Base-by-base conservation (phyloP, 2,888 invertebrate genomes). In the Neoitamus cyanurus region DNA sequence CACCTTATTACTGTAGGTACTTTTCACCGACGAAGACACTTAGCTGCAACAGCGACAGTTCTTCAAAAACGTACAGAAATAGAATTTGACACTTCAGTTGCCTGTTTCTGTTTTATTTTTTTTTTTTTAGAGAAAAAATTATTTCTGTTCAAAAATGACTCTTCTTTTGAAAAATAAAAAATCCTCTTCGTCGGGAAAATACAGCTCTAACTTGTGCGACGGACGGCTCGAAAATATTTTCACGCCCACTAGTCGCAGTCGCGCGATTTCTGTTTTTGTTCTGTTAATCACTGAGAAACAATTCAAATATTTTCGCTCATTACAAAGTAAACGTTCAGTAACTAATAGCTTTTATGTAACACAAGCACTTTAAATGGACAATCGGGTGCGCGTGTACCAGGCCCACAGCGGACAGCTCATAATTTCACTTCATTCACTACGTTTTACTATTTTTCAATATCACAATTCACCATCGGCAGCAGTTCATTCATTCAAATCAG, bases 1-100 rank as follows among this genome's bases (percentile, higher is more conserved):
- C 77, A 77, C 77, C 77, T 77, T 77, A 15, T 77, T 77, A 77
- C 77, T 46, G 28, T n/a, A 42, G 42, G 77, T 28, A 77, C 46
- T 77, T 34, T 73, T 77, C 15, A 30, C 25, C 70, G 73, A 11
- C 30, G 28, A 15, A 13, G 77, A 77, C 77, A 77, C 77, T 77
- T 77, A 37, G 42, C 42, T 77, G 77, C 77, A 77, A 30, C 13
- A 36, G 30, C 36, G 25, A 58, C 58, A 58, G 58, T 58, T 58
- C 37, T 37, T 77, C 30, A 42, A 42, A 77, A 77, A 77, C 25
- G 36, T 20, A 77, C 46, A 77, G 28, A 77, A 77, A 77, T 77
- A 77, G 77, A 77, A 77, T 46, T 77, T 46, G 13, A 77, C 77
- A 77, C 77, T 77, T 73, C 9, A 36, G 9, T 73, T 77, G 20